A percentile compares a stretch with the other conserved stretches of the same genome.
Conservation (phyloP, 2,113 vertebrate genomes). For the Genyomyrus donnyi region DNA sequence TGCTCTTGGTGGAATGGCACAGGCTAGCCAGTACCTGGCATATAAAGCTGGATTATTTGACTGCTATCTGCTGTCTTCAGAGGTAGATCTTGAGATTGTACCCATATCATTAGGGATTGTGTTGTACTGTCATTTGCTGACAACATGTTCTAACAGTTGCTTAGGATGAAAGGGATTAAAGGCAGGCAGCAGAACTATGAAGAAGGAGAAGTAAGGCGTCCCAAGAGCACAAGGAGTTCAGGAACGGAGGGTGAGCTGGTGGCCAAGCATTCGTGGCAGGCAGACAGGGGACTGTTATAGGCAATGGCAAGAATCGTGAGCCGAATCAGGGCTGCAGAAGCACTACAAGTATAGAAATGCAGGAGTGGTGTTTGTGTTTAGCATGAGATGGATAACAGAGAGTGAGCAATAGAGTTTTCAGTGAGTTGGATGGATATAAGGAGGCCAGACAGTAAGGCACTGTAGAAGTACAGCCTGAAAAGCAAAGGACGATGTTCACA, state of each 20-base stretch:
- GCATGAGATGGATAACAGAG: not conserved
- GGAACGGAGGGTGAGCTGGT: not conserved
- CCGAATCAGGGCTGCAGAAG: not conserved
- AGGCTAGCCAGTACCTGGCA: not conserved
- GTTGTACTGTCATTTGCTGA: not conserved
- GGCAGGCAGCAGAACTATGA: not conserved
- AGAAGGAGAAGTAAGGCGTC: not conserved
- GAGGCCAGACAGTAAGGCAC: not conserved
- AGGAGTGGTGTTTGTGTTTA: not conserved
- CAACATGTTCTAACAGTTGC: not conserved
- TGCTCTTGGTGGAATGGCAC: not conserved
- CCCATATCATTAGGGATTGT: not conserved
- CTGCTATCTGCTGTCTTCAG: not conserved
- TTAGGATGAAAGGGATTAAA: not conserved
- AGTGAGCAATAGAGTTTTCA: not conserved
- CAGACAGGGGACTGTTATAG: not conserved
- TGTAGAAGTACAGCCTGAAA: not conserved
- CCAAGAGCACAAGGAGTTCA: not conserved
- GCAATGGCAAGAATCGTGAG: not conserved
- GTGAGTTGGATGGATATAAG: not conserved
- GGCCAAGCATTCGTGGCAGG: not conserved
- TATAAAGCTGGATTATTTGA: not conserved
- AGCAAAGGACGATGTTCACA: not conserved
- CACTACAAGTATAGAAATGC: not conserved
- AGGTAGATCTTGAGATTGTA: not conserved